Base-by-base conservation (phyloP, 1,140 invertebrate genomes). In the Dreissena rostriformis region DNA sequence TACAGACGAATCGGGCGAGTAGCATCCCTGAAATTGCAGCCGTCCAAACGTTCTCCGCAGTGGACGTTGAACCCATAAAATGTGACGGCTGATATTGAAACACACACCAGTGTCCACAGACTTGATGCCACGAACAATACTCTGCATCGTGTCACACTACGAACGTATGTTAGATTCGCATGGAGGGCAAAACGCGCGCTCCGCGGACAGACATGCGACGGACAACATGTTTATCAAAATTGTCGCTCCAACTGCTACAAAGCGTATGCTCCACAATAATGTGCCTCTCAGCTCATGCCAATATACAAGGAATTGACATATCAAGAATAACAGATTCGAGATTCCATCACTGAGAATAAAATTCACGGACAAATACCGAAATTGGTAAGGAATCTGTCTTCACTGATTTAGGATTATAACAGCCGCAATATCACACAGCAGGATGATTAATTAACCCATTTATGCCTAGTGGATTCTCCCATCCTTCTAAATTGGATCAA, bases 21-120 rank as follows among this genome's bases (percentile, higher is more conserved):
- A 14, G 55, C 73, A 29, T 22, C 53, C 55, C 22, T 14, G 24
- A 75, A 2, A 63, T 75, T 55, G n/a, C 73, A 75, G 14, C 19
- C 29, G 39, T 39, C 39, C 2, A 5, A 39, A 8, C 8, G 8
- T 39, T 8, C 19, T 7, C 5, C 8, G 8, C 39, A 39, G 39
- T 2, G 2, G 2, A 39, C 39, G 2, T 5, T 39, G 39, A 39
- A 39, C 39, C 39, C 39, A 39, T 39, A 39, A 2, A 39, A 2
- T 39, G 39, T 5, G 39, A 39, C 39, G 39, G 8, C 39, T 39
- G 2, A 39, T 39, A 39, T 39, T 39, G 39, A 5, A 39, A 39
- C 8, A 39, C 39, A 39, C 39, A 39, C 39, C 39, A 39, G 8
- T 39, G 39, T 39, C 39, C 39, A 39, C 39, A 39, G 39, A 39